phyloP scores from a whole-genome alignment of 2,797 vertebrate genomes.

The Channa striata region DNA sequence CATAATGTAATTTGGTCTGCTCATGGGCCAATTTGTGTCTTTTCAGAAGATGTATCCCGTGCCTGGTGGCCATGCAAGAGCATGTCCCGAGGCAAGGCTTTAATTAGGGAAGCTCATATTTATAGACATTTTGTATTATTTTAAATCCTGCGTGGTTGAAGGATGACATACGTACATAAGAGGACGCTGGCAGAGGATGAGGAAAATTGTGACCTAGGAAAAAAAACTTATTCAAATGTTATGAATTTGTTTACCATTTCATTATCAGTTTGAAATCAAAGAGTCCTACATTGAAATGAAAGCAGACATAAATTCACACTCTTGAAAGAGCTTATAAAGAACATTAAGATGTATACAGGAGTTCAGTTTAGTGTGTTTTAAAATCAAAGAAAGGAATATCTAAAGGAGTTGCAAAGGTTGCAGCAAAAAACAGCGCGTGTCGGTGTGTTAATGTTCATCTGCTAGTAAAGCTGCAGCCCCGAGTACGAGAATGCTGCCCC shows the following conservation, averaged over 20 bases:
- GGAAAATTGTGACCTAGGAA: slow-evolving; percentile 74
- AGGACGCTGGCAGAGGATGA: slow-evolving; percentile 60
- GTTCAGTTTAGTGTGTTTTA: slow-evolving; percentile 69
- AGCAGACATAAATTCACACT: slow-evolving; percentile 76
- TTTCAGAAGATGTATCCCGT: slow-evolving; percentile 62
- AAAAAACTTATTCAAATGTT: slow-evolving; percentile 73
- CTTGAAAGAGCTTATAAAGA: slow-evolving; percentile 60
- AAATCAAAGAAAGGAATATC: slow-evolving; percentile 65
- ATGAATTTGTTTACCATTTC: slow-evolving; percentile 81
- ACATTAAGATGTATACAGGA: slow-evolving; percentile 54
- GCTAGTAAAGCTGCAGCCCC: slow-evolving; percentile 26
- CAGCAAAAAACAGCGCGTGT: slow-evolving; percentile 59
- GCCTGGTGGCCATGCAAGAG: slow-evolving; percentile 61
- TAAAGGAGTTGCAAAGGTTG: slow-evolving; percentile 63
- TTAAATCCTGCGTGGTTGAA: slow-evolving; percentile 72
- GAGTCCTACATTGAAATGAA: slow-evolving; percentile 67
- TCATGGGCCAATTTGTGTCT: slow-evolving; percentile 76
- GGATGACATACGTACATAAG: slow-evolving; percentile 70
- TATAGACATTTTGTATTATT: slow-evolving; percentile 80
- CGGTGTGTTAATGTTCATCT: slow-evolving; percentile 59
- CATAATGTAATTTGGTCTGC: slow-evolving; percentile 81
- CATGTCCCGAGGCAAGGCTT: slow-evolving; percentile 67
- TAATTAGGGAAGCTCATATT: slow-evolving; percentile 78
- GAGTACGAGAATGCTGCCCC: slow-evolving; percentile 5
- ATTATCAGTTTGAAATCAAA: slow-evolving; percentile 78